Evolutionary conservation across 2,113 vertebrate genomes (phyloP).

Genomic region (Ictalurus furcatus): DNA sequence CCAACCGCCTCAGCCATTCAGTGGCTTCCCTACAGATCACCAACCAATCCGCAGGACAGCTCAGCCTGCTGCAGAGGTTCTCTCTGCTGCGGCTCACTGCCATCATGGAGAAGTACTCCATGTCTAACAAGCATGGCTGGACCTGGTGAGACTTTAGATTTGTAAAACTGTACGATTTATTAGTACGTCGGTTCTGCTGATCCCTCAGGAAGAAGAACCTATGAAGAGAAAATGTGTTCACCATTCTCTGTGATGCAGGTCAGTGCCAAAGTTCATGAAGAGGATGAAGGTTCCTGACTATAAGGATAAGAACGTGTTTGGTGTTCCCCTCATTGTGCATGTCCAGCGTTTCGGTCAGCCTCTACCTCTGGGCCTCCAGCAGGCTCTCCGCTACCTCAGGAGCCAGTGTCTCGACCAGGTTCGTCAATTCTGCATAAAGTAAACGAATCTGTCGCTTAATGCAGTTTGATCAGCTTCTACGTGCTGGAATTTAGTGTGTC

Average conservation of each 20-base stretch:
- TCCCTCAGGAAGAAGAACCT: background rate
- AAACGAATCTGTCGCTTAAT: background rate
- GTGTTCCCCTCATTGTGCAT: constrained; percentile 93
- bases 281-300: constrained; percentile 97
- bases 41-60: constrained; percentile 90
- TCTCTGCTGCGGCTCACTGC: constrained; percentile 93
- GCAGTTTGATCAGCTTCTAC: background rate
- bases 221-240: background rate
- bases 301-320: constrained; percentile 94
- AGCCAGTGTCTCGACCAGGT: constrained; percentile 96
- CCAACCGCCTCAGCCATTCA: constrained; percentile 82
- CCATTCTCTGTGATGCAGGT: constrained; percentile 69
- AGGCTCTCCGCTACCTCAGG: constrained; percentile 88
- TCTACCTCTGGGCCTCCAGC: constrained; percentile 91
- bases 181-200: background rate
- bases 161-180: background rate
- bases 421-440: constrained; percentile 20
- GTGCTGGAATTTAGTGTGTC: background rate
- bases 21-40: constrained; percentile 86
- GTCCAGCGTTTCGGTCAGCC: constrained; percentile 96
- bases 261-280: constrained; percentile 98
- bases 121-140: constrained; percentile 98
- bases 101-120: constrained; percentile 95
- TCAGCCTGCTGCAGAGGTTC: constrained; percentile 92
- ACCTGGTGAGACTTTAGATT: constrained; percentile 79